These are phyloP conservation scores for Euleptes europaea DNA, from an alignment of 2,113 vertebrate species.

Conservation along the genomic window DNA sequence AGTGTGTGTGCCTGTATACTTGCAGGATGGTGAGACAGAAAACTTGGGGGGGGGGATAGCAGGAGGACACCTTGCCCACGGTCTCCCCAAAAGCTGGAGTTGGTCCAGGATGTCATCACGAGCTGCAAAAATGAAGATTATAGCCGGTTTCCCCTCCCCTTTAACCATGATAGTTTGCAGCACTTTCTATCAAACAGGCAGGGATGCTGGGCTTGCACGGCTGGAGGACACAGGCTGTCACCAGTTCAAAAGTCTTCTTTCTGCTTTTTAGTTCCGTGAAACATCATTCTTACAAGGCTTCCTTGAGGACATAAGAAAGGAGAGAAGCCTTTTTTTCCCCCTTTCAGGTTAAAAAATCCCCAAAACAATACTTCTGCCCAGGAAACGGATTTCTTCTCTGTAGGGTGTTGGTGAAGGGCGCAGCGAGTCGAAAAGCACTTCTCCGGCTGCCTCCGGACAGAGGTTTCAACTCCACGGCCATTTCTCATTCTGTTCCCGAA, in stretches of 20 bases:
- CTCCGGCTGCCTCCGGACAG: conserved; percentile 21
- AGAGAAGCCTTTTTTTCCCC: neutral
- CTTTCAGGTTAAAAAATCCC: conserved; percentile 19
- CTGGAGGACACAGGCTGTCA: neutral
- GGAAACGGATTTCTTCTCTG: neutral
- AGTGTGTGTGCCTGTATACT: too few relatives aligned
- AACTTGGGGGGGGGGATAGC: too few relatives aligned
- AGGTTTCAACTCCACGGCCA: neutral
- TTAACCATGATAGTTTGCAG: neutral
- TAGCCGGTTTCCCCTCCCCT: too few relatives aligned
- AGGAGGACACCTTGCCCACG: too few relatives aligned
- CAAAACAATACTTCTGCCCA: conserved; percentile 15
- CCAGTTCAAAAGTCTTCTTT: neutral
- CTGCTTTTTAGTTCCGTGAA: neutral
- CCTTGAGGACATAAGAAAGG: neutral
- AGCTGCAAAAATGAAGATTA: neutral
- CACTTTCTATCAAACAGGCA: neutral
- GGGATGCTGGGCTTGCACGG: neutral
- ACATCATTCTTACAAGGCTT: conserved; percentile 19
- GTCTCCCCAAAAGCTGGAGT: too few relatives aligned
- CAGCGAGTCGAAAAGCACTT: neutral
- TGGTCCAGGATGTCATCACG: too few relatives aligned
- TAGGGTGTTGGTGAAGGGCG: conserved; percentile 7
- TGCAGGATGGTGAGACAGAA: too few relatives aligned
- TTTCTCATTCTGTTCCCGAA: conserved; percentile 19